Conservation (phyloP, 1,140 invertebrate genomes). For the Subanguina moxae region DNA sequence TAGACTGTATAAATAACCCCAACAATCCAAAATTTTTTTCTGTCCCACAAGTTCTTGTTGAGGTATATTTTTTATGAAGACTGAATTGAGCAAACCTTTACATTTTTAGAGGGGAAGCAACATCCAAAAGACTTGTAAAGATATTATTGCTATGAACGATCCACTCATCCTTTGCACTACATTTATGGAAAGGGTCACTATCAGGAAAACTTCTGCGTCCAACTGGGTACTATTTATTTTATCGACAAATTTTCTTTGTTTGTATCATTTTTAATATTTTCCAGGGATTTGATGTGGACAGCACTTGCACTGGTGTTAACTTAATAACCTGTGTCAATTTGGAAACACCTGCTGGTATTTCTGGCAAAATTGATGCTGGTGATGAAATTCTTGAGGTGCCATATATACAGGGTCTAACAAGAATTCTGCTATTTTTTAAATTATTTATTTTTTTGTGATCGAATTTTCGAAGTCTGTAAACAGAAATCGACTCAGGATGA, state of each 20-base stretch:
- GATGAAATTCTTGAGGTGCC: conserved; percentile 43
- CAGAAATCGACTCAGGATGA: too few species aligned
- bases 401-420: too few species aligned
- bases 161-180: conserved; percentile 38
- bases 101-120: conserved; percentile 32
- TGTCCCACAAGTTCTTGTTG: conserved; percentile 41
- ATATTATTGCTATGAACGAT: conserved; percentile 27
- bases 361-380: conserved; percentile 38
- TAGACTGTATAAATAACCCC: conserved; percentile 42
- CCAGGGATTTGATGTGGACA: conserved; percentile 36
- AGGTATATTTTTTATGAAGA: conserved; percentile 22
- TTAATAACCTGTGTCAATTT: conserved; percentile 32
- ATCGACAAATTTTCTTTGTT: background rate
- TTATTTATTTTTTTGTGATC: too few species aligned
- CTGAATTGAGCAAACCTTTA: background rate
- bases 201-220: conserved; percentile 19
- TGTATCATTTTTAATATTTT: conserved; percentile 17
- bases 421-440: too few species aligned
- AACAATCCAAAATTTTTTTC: conserved; percentile 44
- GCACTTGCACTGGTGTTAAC: conserved; percentile 33
- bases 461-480: too few species aligned
- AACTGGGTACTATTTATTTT: conserved; percentile 20
- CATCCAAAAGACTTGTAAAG: conserved; percentile 26
- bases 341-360: conserved; percentile 19
- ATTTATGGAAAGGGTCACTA: conserved; percentile 35